Base-by-base conservation (phyloP, 23 tunicate genomes). In the Botrylloides violaceus region DNA sequence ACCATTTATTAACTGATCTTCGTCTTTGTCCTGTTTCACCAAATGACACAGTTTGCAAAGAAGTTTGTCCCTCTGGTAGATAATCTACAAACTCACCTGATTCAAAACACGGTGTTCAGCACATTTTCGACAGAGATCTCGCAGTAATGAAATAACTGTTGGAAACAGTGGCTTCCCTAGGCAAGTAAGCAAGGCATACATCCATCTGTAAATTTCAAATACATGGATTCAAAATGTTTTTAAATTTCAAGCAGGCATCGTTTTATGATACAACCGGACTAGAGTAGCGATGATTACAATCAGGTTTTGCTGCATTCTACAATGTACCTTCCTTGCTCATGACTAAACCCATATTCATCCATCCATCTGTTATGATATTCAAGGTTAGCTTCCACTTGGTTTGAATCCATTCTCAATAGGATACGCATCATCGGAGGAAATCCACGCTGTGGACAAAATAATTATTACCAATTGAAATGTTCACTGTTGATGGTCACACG, bases 381-480 rank as follows among this genome's bases (percentile, higher is more conserved):
- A 20, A 88, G 59, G 49, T 81, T 81, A 2, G 84, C 73, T 66
- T 82, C 80, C 21, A 88, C 73, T 32, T 81, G 87, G 36, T 78
- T 88, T 32, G 83, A 50, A 4, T 88, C 88, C 87, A 88, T 72
- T 32, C 87, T 77, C 48, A 88, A 49, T 28, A 88, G 49, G 33
- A 88, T 88, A 7, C 96, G 64, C 72, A 88, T 62, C 70, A 88
- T 36, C 18, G 96, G 96, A 33, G 80, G 88, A 59, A 77, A 88
- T 22, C 96, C 96, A 28, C 49, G 58, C 75, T 79, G 33, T 19
- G 31, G 32, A 32, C 19, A 28, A 60, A n/a, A 23, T 23, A 65
- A 29, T 18, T 0, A 29, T 60, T 60, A 0, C 22, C 1, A 20
- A n/a, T 60, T 26, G 25, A 49, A 49, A 49, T n/a, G n/a, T n/a